phyloP scores from a whole-genome alignment of 2,113 vertebrate species.

The Eubucco bourcierii region DNA sequence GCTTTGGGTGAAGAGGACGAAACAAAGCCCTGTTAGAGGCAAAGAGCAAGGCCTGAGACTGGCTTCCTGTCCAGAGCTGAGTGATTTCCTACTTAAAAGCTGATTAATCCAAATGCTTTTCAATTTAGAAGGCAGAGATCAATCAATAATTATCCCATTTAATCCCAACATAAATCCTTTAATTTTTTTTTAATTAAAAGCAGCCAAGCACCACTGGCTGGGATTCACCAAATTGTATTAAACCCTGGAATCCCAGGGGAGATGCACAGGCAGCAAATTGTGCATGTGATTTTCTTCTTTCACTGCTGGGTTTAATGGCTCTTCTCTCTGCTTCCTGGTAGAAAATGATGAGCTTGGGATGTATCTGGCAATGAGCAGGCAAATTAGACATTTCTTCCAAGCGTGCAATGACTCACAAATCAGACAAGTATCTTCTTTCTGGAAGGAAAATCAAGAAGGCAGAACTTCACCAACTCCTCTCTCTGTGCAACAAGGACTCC shows the following conservation, averaged over 20 bases:
- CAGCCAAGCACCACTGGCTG: slow-evolving; percentile 52
- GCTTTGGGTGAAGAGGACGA: background rate
- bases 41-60: slow-evolving; percentile 2
- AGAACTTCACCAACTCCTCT: background rate
- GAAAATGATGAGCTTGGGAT: slow-evolving; percentile 32
- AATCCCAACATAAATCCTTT: slow-evolving; percentile 75
- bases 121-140: slow-evolving; percentile 74
- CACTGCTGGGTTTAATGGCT: slow-evolving; percentile 14
- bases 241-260: slow-evolving; percentile 25
- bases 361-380: background rate
- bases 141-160: slow-evolving; percentile 77
- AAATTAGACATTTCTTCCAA: slow-evolving; percentile 39
- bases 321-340: background rate
- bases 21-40: background rate
- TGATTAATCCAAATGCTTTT: slow-evolving; percentile 76
- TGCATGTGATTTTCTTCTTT: slow-evolving; percentile 54
- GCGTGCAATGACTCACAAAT: background rate
- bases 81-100: slow-evolving; percentile 72
- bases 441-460: background rate
- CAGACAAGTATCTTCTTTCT: background rate
- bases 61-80: slow-evolving; percentile 54
- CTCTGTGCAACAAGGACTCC: background rate
- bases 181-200: slow-evolving; percentile 79
- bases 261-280: slow-evolving; percentile 42
- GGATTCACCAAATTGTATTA: slow-evolving; percentile 56